Conservation (phyloP, 2,797 vertebrate genomes). For the Eupleurogrammus muticus region DNA sequence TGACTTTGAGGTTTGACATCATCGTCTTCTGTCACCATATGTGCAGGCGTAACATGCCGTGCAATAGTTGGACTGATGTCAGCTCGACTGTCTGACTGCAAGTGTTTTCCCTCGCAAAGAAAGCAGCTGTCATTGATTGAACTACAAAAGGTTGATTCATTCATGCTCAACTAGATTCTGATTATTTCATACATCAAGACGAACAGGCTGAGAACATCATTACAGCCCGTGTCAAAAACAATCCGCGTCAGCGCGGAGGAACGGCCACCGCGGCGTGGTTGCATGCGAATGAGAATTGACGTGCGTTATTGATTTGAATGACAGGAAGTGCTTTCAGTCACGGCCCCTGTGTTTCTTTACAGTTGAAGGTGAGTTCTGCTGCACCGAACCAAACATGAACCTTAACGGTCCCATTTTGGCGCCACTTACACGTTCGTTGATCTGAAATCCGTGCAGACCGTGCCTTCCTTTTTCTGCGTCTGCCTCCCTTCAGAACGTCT, state of each 20-base stretch:
- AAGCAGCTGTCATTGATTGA: background rate
- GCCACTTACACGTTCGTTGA: slow-evolving; percentile 65
- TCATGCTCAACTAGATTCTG: background rate
- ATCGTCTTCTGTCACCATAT: too few relatives aligned
- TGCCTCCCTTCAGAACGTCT: slow-evolving; percentile 41
- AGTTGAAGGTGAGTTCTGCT: background rate
- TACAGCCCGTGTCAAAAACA: background rate
- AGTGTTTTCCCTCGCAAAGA: background rate
- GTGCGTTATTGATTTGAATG: background rate
- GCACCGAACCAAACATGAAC: background rate
- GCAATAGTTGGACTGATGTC: too few relatives aligned
- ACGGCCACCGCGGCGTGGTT: background rate
- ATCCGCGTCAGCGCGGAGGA: background rate
- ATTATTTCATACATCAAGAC: background rate
- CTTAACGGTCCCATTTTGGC: background rate
- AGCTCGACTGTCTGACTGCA: too few relatives aligned
- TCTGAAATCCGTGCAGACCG: slow-evolving; percentile 47
- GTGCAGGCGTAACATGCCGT: too few relatives aligned
- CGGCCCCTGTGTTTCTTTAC: background rate
- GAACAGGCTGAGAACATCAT: background rate
- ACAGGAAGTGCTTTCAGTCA: background rate
- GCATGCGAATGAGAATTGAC: background rate
- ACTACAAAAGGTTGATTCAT: background rate
- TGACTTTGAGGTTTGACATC: too few relatives aligned
- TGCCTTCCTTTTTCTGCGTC: slow-evolving; percentile 43